These are phyloP conservation scores for Hypotaenidia philippensis DNA, from an alignment of 2,797 vertebrate species.

Conservation along the genomic window DNA sequence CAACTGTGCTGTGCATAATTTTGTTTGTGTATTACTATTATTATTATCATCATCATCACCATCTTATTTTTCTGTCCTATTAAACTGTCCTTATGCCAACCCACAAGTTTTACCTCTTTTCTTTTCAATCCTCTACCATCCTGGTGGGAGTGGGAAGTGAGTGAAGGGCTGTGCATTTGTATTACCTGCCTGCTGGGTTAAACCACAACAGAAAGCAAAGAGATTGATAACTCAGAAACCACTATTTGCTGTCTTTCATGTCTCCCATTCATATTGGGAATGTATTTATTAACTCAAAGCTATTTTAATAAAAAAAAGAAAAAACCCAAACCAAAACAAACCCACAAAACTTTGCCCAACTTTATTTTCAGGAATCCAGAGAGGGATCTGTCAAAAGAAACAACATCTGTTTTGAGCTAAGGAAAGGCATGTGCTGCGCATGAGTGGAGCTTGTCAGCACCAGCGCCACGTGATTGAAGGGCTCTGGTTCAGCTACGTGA, in stretches of 20 bases:
- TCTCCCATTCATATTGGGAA: background rate
- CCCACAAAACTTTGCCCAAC: background rate
- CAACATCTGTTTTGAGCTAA: conserved; percentile 40
- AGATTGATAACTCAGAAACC: background rate
- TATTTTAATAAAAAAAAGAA: background rate
- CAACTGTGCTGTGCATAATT: no score
- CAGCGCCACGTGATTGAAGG: background rate
- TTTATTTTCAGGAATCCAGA: conserved; percentile 35
- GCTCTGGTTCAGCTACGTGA: background rate
- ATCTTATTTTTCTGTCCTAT: no score
- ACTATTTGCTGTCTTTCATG: background rate
- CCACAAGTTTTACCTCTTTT: no score
- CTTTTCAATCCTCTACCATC: no score
- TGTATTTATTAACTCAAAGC: background rate
- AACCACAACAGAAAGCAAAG: background rate
- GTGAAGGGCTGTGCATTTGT: no score
- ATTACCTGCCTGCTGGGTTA: no score
- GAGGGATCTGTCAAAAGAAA: background rate
- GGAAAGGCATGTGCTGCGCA: background rate
- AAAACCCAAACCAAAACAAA: background rate
- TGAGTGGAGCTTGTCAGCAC: background rate
- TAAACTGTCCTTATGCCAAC: no score
- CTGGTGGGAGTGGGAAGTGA: no score
- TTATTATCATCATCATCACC: no score
- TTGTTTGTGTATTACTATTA: no score